Evolutionary conservation across 2,888 invertebrate species (phyloP), one percentile per base, ranked within the genome.

Genomic region (Andrena marginata): DNA sequence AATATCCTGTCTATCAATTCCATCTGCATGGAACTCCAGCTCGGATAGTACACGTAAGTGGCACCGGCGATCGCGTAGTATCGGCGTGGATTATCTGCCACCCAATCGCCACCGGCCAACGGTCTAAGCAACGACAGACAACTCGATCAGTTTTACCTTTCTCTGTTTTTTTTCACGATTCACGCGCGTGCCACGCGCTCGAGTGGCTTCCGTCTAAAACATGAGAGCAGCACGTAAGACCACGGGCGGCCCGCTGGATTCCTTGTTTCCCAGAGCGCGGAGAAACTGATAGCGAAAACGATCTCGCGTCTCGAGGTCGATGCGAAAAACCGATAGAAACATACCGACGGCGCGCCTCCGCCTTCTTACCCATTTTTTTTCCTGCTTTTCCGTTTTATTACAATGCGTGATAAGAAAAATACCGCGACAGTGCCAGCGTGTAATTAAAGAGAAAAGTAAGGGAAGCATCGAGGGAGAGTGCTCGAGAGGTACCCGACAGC

Each of bases 31-130:
- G 84, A 85, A 64, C 67, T 49, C 84, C 90, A 90, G 56, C 72
- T 82, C 20, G 91, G 90, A 62, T 87, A 84, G 81, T 87, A 89
- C 77, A 90, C 89, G 60, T 91, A 86, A 80, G 89, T 88, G 33
- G 91, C 63, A 10, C 93, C 93, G 63, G 91, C 93, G 63, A 93
- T 78, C 42, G 84, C 87, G 54, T 89, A 75, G 69, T 85, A 92
- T 48, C 75, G 75, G 67, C 83, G 86, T 35, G 92, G 91, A 84
- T 88, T 89, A 16, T 89, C 85, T 62, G 80, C 23, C 60, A 35
- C 35, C 92, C 91, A 92, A 16, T 23, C 31, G 51, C 42, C 69
- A 13, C 10, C 29, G 62, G n/a, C 33, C 49, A 26, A 71, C 59
- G 20, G 54, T 81, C 87, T 87, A 73, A 80, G 72, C 72, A 77